Conservation (phyloP, 2,888 invertebrate species). For the Drosophila atripex region DNA sequence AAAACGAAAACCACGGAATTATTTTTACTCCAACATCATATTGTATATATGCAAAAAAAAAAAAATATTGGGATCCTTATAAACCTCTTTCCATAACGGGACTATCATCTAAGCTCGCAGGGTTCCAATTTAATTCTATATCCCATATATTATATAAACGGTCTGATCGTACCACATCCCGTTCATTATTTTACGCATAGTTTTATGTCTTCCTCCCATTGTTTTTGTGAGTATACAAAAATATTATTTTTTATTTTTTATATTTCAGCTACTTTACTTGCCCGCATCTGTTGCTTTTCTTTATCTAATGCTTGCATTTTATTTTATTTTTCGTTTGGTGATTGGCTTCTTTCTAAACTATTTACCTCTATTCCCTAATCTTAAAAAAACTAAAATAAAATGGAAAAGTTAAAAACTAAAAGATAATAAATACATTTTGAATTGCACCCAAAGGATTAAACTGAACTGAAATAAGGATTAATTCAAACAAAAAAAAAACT, state of each 20-base stretch:
- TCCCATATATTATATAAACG: constrained; percentile 35
- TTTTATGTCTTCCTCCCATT: constrained; percentile 75
- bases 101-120: constrained; percentile 28
- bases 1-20: constrained; percentile 28
- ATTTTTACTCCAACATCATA: constrained; percentile 44
- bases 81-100: constrained; percentile 33
- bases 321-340: constrained; percentile 9
- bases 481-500: constrained; percentile 18
- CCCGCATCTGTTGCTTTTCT: constrained; percentile 10
- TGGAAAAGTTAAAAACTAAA: background rate
- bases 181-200: constrained; percentile 73
- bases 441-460: constrained; percentile 28
- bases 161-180: constrained; percentile 68
- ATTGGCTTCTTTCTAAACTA: constrained; percentile 1
- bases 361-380: background rate
- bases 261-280: constrained; percentile 18
- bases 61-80: constrained; percentile 23
- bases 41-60: constrained; percentile 56
- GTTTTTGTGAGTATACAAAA: constrained; percentile 80
- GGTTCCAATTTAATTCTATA: constrained; percentile 32
- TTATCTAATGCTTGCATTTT: constrained; percentile 4
- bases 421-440: constrained; percentile 26
- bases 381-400: background rate
- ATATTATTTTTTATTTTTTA: constrained; percentile 63
- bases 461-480: constrained; percentile 49